Evolutionary conservation across 2,113 vertebrate genomes (phyloP).

Genomic region (Podarcis muralis): DNA sequence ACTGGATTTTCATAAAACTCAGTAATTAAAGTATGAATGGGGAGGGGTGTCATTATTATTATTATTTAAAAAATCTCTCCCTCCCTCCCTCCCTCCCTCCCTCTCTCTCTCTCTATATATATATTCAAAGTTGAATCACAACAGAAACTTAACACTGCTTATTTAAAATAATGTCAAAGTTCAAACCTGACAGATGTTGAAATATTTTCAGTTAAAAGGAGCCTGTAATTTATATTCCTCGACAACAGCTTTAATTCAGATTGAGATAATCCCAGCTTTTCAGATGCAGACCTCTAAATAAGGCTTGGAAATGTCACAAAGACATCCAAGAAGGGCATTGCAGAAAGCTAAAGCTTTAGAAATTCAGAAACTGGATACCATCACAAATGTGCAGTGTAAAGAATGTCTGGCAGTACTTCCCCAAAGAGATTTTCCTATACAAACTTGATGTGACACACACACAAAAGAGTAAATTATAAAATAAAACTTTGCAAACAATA

Average conservation of each 20-base stretch:
- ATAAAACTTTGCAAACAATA: not conserved
- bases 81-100: no score
- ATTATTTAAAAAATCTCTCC: no score
- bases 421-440: constrained; percentile 3
- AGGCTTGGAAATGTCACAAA: constrained; percentile 60
- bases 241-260: constrained; percentile 60
- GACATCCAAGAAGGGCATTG: constrained; percentile 66
- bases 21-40: not conserved
- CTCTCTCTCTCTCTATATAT: not conserved
- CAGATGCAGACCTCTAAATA: constrained; percentile 61
- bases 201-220: constrained; percentile 62
- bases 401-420: not conserved
- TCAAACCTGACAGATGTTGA: constrained; percentile 44
- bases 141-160: not conserved
- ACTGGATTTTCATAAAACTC: not conserved
- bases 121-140: not conserved
- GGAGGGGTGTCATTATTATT: not conserved
- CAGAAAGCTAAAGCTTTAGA: constrained; percentile 26
- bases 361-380: constrained; percentile 41
- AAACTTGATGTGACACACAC: not conserved
- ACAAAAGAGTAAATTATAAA: not conserved
- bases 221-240: constrained; percentile 66
- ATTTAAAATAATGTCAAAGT: constrained; percentile 26
- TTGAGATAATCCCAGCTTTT: constrained; percentile 69
- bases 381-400: constrained; percentile 17